A percentile compares a stretch with the other conserved stretches of the same genome.
Conservation (phyloP, 2,888 invertebrate genomes). For the Synanthedon andrenaeformis region DNA sequence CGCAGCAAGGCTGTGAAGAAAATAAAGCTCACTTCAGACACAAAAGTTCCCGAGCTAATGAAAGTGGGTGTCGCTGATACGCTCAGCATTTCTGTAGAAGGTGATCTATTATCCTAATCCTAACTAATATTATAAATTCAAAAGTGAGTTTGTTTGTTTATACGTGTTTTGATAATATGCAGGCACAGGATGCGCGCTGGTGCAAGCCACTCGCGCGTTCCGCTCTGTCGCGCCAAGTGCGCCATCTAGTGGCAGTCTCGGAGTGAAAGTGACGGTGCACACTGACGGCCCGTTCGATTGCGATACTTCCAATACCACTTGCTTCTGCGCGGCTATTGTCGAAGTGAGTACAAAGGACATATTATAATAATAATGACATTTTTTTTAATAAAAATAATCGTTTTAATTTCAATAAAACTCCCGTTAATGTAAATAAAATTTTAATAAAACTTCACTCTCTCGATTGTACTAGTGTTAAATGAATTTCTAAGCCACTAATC, state of each 20-base stretch:
- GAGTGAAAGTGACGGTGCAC: conserved; percentile 34
- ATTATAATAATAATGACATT: background rate
- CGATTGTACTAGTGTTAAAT: too few relatives aligned
- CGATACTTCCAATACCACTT: conserved; percentile 24
- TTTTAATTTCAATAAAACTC: too few relatives aligned
- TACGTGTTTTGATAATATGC: background rate
- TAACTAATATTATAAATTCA: too few relatives aligned
- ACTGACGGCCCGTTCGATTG: conserved; percentile 57
- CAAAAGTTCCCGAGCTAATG: conserved; percentile 30
- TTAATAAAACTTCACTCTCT: too few relatives aligned
- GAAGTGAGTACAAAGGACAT: conserved; percentile 25
- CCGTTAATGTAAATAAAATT: too few relatives aligned
- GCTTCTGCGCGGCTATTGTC: conserved; percentile 54
- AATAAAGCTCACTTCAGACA: conserved; percentile 20
- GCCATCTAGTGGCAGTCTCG: conserved; percentile 18
- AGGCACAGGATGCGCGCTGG: conserved; percentile 48
- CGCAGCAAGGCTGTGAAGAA: conserved; percentile 13
- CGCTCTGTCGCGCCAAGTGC: conserved; percentile 18
- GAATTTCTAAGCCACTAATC: too few relatives aligned
- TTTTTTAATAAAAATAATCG: too few relatives aligned
- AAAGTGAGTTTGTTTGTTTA: too few relatives aligned
- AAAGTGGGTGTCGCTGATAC: conserved; percentile 21
- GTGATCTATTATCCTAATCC: conserved; percentile 12
- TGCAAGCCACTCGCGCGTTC: conserved; percentile 53
- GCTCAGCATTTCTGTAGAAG: conserved; percentile 32